phyloP scores from a whole-genome alignment of 2,113 vertebrate species.

The Psilopogon haemacephalus region DNA sequence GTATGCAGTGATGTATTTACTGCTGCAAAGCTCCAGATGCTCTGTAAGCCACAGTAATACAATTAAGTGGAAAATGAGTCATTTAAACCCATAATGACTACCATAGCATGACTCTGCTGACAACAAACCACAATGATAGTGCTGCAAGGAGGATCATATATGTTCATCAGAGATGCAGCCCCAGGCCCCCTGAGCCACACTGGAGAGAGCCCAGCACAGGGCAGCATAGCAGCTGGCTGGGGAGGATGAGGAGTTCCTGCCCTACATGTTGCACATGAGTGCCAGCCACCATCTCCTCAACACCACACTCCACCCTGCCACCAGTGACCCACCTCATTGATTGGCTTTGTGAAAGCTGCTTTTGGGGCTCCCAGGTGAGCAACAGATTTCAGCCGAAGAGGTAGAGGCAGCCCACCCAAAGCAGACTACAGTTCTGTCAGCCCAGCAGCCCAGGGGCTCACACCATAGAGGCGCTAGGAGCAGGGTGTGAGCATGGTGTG shows the following conservation, averaged over 20 bases:
- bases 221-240: too few relatives aligned
- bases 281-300: not conserved
- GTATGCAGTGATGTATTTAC: not conserved
- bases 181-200: too few relatives aligned
- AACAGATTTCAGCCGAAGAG: accelerated
- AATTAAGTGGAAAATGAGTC: constrained; percentile 49
- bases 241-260: not conserved
- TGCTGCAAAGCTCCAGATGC: constrained; percentile 15
- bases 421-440: not conserved
- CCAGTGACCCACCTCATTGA: accelerated
- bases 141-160: accelerated
- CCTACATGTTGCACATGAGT: accelerated
- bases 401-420: accelerated
- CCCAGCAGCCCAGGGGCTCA: accelerated
- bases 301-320: accelerated
- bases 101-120: not conserved
- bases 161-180: accelerated
- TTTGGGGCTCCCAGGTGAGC: not conserved
- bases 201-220: not conserved
- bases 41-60: constrained; percentile 7
- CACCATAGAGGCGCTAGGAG: accelerated
- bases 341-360: accelerated
- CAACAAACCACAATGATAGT: accelerated
- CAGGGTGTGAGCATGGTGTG: accelerated
- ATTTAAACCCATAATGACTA: not conserved